These are phyloP conservation scores for Tragelaphus buxtoni DNA, from an alignment of 2,113 vertebrate species.

Conservation along the genomic window DNA sequence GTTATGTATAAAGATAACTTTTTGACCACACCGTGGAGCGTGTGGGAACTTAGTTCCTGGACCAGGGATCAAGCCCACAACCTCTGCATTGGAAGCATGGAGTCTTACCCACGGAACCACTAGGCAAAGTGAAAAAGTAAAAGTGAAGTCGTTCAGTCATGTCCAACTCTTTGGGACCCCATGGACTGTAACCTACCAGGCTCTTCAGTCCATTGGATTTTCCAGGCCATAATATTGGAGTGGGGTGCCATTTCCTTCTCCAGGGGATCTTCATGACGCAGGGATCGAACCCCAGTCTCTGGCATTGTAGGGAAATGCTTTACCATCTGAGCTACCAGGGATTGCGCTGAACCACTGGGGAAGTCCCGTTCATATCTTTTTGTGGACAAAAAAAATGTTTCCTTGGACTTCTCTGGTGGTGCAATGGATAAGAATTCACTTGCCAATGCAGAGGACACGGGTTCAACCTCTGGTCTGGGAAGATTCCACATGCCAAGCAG, in stretches of 20 bases:
- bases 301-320: too few species aligned
- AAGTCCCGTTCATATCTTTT: background rate
- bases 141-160: too few species aligned
- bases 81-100: background rate
- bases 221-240: too few species aligned
- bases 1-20: background rate
- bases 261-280: too few species aligned
- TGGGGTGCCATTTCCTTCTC: too few species aligned
- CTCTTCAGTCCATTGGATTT: too few species aligned
- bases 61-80: background rate
- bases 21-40: background rate
- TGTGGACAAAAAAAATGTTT: background rate
- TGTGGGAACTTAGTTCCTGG: background rate
- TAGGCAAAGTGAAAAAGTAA: background rate
- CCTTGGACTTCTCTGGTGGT: background rate
- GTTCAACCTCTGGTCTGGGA: background rate
- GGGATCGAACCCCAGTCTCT: accelerated
- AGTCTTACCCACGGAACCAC: background rate
- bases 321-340: too few species aligned
- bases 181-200: too few species aligned
- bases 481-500: background rate
- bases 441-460: background rate
- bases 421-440: background rate
- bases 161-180: too few species aligned
- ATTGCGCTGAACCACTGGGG: background rate